Base-by-base conservation (phyloP, 2,888 invertebrate species). In the Caenorhabditis sp. region DNA sequence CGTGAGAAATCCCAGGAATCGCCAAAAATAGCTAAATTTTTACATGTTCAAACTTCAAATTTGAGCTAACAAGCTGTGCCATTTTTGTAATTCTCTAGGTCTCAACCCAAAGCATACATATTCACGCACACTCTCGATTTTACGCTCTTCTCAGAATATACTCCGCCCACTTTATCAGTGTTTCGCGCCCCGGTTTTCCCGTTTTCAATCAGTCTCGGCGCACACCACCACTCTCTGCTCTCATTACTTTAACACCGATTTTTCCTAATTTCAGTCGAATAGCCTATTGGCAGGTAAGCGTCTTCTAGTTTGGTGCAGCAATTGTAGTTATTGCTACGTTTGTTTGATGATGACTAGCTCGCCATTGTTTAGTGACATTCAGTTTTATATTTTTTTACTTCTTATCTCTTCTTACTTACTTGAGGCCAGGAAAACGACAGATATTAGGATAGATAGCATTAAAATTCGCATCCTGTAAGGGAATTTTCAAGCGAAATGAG, bases 141-240 rank as follows among this genome's bases (percentile, higher is more conserved):
- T 24, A n/a, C n/a, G 37, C 65, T 24, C 18, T n/a, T 20, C 56
- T 18, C 26, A 28, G 18, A 44, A 26, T 6, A 32, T 9, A 8
- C 69, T 11, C 47, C 69, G 60, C 69, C 69, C 35, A 9, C 65
- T 58, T 35, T 60, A 70, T 76, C 60, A 68, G 67, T 61, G 67
- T 76, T 76, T 68, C 76, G 60, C 76, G 67, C 67, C 47, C 67
- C 65, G 35, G 24, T 20, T 40, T 51, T 40, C 60, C 22, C 9
- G 22, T 28, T 67, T 67, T 40, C 74, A 67, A 58, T 60, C 60
- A 65, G 32, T 58, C 28, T 47, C 24, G 15, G 58, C 40, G 6
- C 40, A 11, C 20, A n/a, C 55, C 55, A 28, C 26, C 55, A 32
- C 56, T n/a, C 3, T 6, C 35, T 56, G 32, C 56, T 24, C 13